A percentile compares a stretch with the other conserved stretches of the same genome.
Evolutionary conservation across 2,888 invertebrate species (phyloP).

Genomic region (Flexamia atlantica): DNA sequence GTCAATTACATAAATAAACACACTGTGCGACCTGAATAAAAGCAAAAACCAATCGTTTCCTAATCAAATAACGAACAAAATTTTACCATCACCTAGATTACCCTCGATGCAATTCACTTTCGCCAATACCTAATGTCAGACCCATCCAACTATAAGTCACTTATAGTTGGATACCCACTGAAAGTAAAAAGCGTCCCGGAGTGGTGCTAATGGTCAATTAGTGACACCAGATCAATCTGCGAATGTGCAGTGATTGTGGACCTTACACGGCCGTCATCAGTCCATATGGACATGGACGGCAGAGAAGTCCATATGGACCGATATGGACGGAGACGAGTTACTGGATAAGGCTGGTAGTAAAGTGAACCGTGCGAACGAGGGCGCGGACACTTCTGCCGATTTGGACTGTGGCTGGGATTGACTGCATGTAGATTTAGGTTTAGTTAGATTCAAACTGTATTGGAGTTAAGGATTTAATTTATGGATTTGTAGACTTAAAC

Average conservation of each 20-base stretch:
- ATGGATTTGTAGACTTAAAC: no score
- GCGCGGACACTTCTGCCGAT: neutral
- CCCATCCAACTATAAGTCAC: neutral
- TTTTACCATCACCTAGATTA: no score
- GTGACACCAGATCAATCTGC: neutral
- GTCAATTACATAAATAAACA: no score
- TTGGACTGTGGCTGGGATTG: neutral
- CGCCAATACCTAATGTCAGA: neutral
- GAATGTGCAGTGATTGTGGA: neutral
- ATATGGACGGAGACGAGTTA: slow-evolving; percentile 25
- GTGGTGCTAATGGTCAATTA: slow-evolving; percentile 14
- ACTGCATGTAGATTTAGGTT: no score
- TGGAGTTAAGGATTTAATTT: no score
- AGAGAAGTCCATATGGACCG: slow-evolving; percentile 28
- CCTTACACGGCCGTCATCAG: slow-evolving; percentile 18
- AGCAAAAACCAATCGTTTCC: no score
- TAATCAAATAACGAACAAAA: no score
- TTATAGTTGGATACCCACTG: neutral
- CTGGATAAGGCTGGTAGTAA: neutral
- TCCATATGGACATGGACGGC: slow-evolving; percentile 13
- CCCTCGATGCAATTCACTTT: neutral
- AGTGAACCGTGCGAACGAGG: neutral
- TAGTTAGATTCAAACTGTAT: no score
- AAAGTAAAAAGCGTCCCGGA: neutral
- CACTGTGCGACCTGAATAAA: no score